Conservation (phyloP, 2,888 invertebrate genomes). For the Carterocephalus palaemon region DNA sequence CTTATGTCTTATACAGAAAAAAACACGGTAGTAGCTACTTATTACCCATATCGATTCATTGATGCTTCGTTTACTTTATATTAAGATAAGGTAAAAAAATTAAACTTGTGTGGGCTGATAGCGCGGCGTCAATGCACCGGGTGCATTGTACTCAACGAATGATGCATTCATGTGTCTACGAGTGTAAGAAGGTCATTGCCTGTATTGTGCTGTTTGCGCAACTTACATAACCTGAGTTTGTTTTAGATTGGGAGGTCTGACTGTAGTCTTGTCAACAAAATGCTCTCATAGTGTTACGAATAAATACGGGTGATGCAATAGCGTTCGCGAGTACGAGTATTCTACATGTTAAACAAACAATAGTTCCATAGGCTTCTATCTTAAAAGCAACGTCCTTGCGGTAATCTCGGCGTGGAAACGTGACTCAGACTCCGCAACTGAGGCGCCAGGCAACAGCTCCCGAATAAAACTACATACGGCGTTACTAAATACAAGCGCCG, state of each 20-base stretch:
- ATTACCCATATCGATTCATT: background rate
- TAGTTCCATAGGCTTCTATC: conserved; percentile 47
- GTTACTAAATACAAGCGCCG: conserved; percentile 37
- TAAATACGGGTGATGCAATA: conserved; percentile 22
- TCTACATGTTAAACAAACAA: conserved; percentile 30
- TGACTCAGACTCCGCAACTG: conserved; percentile 57
- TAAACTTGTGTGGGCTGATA: conserved; percentile 68
- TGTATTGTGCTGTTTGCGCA: conserved; percentile 51
- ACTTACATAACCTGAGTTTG: conserved; percentile 65
- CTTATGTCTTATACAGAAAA: too few relatives aligned
- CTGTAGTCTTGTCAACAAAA: conserved; percentile 28
- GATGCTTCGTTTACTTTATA: conserved; percentile 45
- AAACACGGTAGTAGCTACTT: too few relatives aligned
- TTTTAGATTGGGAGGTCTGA: conserved; percentile 48
- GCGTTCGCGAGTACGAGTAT: conserved; percentile 14
- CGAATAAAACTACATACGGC: conserved; percentile 49
- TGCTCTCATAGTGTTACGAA: background rate
- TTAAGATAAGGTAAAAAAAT: conserved; percentile 54
- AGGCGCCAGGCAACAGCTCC: conserved; percentile 57
- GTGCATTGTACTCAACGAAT: conserved; percentile 65
- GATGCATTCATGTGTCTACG: conserved; percentile 66
- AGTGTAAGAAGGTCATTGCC: conserved; percentile 65
- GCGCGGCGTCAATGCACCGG: conserved; percentile 53
- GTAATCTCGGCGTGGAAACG: conserved; percentile 58
- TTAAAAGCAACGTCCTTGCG: conserved; percentile 64